phyloP scores from a whole-genome alignment of 2,113 vertebrate genomes.

The Rhinolophus ferrumequinum region DNA sequence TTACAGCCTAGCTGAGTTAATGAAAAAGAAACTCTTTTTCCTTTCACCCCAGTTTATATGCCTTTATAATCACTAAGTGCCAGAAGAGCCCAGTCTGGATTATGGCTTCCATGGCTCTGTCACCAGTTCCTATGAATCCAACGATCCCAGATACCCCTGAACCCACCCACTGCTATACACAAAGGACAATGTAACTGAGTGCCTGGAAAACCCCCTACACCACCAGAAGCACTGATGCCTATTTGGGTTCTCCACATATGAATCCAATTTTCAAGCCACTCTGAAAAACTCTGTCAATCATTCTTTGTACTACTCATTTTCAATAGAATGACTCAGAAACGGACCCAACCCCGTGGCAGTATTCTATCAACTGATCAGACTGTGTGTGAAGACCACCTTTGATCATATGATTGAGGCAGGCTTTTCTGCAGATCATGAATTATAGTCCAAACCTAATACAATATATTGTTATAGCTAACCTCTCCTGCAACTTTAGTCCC shows the following conservation, averaged over 20 bases:
- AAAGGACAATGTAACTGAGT: background rate
- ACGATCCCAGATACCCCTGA: background rate
- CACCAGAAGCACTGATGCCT: background rate
- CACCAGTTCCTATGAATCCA: background rate
- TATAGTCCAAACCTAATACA: background rate
- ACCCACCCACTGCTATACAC: background rate
- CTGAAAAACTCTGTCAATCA: background rate
- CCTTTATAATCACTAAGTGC: background rate
- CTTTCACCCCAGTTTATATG: background rate
- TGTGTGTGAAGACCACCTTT: background rate
- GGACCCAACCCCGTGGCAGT: background rate
- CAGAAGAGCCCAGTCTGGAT: background rate
- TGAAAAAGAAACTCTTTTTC: background rate
- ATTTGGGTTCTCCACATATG: background rate
- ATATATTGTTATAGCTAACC: background rate
- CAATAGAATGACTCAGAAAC: background rate
- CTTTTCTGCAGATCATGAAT: background rate
- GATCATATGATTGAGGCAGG: background rate
- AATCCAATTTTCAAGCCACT: background rate
- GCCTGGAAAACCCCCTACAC: background rate
- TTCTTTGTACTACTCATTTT: background rate
- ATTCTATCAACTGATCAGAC: background rate
- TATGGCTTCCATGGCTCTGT: background rate
- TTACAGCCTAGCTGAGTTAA: background rate
- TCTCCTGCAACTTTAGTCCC: background rate